Evolutionary conservation across 2,113 vertebrate species (phyloP), one percentile per base, ranked within the genome.

Genomic region (Rostratula benghalensis): DNA sequence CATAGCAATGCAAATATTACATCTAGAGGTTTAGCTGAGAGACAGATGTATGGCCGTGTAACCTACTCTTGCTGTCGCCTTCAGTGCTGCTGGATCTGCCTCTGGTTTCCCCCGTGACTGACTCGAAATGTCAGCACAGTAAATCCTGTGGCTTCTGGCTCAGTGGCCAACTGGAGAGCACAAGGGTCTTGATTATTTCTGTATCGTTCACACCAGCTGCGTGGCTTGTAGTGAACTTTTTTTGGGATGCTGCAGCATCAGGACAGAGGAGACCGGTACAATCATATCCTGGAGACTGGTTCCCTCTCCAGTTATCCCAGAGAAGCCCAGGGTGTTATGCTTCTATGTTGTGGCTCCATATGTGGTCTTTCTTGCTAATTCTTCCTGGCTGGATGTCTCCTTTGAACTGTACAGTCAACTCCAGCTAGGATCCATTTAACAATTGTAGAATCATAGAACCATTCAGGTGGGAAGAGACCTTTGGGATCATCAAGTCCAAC

Each of bases 261-360:
- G 45, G 14, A 28, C 23, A 7, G 10, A 51, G 24, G 56, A 74
- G 28, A 78, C 30, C 27, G 4, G 28, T 6, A 24, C 25, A 7
- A 3, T 45, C 0, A 0, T 9, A 5, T 30, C 2, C 0, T 23
- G 5, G 9, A n/a, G 53, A 28, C 23, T 3, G 31, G 60, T 41
- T 76, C 1, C 28, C 8, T 63, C n/a, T 45, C 33, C 1, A 0
- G 2, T 74, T 71, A 28, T 12, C 20, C 53, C 69, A 28, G 50
- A 46, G 54, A 35, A 69, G 5, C 60, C 28, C 24, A n/a, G n/a
- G 19, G 30, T n/a, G 8, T 41, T 43, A 7, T 1, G 4, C 48
- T 76, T 24, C 53, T 45, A 53, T 16, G 5, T 31, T 24, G 1
- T 17, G 22, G 48, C 59, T 61, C 59, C 7, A 5, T 5, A 1